Percentiles rank a stretch among this genome's conserved stretches.
Evolutionary conservation across 2,888 invertebrate species (phyloP).

Genomic region (Zhengitettix transpicula): DNA sequence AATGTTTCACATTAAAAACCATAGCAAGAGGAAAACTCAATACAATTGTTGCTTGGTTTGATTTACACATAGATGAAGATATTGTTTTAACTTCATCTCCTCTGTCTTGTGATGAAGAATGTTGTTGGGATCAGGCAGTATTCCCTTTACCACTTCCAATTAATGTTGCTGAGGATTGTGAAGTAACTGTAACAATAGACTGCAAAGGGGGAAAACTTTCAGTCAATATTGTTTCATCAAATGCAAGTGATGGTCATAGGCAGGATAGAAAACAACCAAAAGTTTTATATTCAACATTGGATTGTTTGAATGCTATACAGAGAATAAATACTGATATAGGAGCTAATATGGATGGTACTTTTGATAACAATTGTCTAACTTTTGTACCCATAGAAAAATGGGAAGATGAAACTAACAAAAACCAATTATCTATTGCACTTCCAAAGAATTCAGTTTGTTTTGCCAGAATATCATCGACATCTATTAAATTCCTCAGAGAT

Average conservation of each 20-base stretch:
- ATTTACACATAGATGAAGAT: conserved; percentile 45
- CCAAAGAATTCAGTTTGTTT: no score
- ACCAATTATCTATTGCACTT: no score
- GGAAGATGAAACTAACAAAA: no score
- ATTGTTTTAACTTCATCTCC: conserved; percentile 45
- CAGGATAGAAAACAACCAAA: no score
- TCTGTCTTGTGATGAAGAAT: conserved; percentile 11
- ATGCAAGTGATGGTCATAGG: background rate
- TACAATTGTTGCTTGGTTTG: conserved; percentile 55
- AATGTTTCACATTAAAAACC: conserved; percentile 19
- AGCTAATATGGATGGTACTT: no score
- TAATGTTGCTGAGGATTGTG: conserved; percentile 20
- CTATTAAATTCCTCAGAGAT: no score
- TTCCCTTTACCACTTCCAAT: conserved; percentile 38
- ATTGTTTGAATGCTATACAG: no score
- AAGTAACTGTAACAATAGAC: conserved; percentile 24
- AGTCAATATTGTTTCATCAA: conserved; percentile 9
- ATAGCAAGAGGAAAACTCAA: conserved; percentile 37
- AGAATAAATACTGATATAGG: no score
- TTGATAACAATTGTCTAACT: no score
- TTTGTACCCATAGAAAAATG: no score
- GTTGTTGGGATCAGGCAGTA: conserved; percentile 66
- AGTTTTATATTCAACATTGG: no score
- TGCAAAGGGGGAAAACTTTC: conserved; percentile 27
- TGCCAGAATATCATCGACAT: no score